Evolutionary conservation across 2,113 vertebrate species (phyloP), one percentile per base, ranked within the genome.

Genomic region (Istiophorus platypterus): DNA sequence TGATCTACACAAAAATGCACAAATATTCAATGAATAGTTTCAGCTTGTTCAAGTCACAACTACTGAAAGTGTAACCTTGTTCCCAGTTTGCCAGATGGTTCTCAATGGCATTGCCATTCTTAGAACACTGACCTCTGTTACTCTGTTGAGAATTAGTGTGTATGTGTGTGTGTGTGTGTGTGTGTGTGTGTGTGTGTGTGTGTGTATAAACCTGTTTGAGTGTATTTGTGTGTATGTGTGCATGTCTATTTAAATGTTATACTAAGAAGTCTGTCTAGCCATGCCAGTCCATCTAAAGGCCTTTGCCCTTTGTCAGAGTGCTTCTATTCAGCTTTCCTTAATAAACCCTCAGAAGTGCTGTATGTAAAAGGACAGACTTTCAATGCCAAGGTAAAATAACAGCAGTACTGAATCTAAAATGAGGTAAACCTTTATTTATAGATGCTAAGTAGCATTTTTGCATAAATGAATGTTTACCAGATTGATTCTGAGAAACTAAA

Each of bases 11-110:
- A 29, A 66, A 79, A 67, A 34, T 14, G 2, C 31, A 52, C 18
- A 47, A 26, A 49, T 1, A 31, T 58, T 52, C 7, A 70, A 31
- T 6, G 37, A 71, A 64, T 39, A 37, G 66, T 76, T 71, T 62
- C 59, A 73, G 52, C 62, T 66, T 58, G 73, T 82, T 31, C 69
- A 81, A 72, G 86, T 84, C 77, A 66, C 58, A 63, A 65, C 72
- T 88, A 79, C 72, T 75, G 78, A 87, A 87, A 61, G 49, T 84
- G 76, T 69, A 88, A 89, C 89, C 88, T 88, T 92, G 92, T 93
- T 91, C 92, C 71, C 77, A 29, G 78, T 76, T 86, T 78, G 87
- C 91, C 92, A 94, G 94, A 94, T 93, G 93, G 92, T 89, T 78
- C 84, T 88, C 89, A 89, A 83, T 93, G 84, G 87, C 84, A 83